A percentile compares a stretch with the other conserved stretches of the same genome.
Conservation (phyloP, 2,888 invertebrate species). For the Parnassius orleans region DNA sequence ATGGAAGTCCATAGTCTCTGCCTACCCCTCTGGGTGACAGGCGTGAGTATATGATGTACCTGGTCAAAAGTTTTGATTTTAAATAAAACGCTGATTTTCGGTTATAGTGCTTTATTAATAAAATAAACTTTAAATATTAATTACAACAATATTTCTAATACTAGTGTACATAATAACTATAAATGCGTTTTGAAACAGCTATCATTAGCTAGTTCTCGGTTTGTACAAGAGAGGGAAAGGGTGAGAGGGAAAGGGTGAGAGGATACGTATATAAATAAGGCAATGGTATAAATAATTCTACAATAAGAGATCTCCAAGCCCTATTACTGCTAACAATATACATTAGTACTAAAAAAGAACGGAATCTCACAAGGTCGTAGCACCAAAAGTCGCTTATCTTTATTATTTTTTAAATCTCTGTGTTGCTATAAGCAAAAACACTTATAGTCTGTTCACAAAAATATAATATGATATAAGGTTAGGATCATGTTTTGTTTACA, state of each 20-base stretch:
- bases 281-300: not conserved
- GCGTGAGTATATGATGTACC: too few relatives aligned
- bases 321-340: not conserved
- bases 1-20: too few relatives aligned
- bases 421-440: not conserved
- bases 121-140: constrained; percentile 24
- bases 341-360: not conserved
- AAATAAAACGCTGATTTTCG: constrained; percentile 15
- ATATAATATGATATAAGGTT: too few relatives aligned
- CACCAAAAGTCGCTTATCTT: constrained; percentile 7
- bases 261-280: not conserved
- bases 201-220: not conserved
- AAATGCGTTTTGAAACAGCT: constrained; percentile 53
- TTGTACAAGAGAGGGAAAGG: not conserved
- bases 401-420: not conserved
- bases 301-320: constrained; percentile 5
- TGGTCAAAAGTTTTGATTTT: not conserved
- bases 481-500: too few relatives aligned
- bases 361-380: constrained; percentile 4
- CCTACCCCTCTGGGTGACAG: too few relatives aligned
- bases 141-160: too few relatives aligned
- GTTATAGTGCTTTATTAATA: constrained; percentile 31
- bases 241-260: too few relatives aligned
- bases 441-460: not conserved
- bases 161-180: constrained; percentile 34